phyloP scores from a whole-genome alignment of 2,113 vertebrate genomes.

The Mesocricetus auratus region DNA sequence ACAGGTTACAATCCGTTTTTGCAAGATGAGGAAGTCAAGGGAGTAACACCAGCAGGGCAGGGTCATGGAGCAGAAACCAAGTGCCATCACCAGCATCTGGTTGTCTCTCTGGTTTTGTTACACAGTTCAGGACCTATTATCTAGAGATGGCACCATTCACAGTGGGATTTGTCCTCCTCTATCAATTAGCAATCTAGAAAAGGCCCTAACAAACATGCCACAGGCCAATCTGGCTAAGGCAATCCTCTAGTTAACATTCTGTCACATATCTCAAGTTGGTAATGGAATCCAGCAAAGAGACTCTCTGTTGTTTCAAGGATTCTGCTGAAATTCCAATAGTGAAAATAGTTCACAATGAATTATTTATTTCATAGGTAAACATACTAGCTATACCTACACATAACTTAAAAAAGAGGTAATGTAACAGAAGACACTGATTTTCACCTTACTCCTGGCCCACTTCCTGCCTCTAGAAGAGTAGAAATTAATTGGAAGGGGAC shows the following conservation, averaged over 20 bases:
- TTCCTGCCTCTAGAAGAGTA: not conserved
- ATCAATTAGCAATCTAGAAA: not conserved
- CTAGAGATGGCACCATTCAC: not conserved
- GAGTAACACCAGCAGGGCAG: too few species aligned
- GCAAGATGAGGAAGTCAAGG: not conserved
- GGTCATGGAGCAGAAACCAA: not conserved
- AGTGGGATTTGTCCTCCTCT: not conserved
- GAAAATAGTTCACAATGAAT: not conserved
- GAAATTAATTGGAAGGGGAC: not conserved
- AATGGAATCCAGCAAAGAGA: not conserved
- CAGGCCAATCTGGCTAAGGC: not conserved
- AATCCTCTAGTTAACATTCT: not conserved
- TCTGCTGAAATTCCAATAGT: not conserved
- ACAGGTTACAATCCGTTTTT: not conserved
- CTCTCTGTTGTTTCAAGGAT: not conserved
- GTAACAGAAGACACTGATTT: not conserved
- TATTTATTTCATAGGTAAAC: not conserved
- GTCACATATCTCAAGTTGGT: not conserved
- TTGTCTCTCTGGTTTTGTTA: not conserved
- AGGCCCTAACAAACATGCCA: too few species aligned
- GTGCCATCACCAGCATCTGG: not conserved
- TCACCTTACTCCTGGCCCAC: not conserved
- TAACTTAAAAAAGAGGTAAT: not conserved
- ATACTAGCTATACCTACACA: not conserved
- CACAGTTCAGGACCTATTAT: not conserved